A percentile compares a stretch with the other conserved stretches of the same genome.
Conservation (phyloP, 2,888 invertebrate genomes). For the Zygothrica quintamaculata region DNA sequence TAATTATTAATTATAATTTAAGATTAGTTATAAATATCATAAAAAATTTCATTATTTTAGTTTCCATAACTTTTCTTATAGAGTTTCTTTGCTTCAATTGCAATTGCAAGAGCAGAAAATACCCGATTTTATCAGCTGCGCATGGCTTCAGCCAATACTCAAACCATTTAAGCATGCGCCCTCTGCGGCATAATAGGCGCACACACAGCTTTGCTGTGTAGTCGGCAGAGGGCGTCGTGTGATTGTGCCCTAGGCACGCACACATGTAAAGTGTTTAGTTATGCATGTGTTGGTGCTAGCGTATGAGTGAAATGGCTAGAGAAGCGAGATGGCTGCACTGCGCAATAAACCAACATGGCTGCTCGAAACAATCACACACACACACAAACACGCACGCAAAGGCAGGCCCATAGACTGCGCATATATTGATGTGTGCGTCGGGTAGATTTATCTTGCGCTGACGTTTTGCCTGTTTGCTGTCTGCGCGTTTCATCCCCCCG, state of each 20-base stretch:
- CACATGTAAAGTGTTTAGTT: constrained; percentile 25
- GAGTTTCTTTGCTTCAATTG: background rate
- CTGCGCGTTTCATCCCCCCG: constrained; percentile 20
- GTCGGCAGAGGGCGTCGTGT: constrained; percentile 58
- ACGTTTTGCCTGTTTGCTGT: background rate
- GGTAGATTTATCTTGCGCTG: constrained; percentile 27
- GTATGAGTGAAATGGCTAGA: constrained; percentile 27
- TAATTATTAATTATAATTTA: too few species aligned
- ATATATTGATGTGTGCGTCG: constrained; percentile 14
- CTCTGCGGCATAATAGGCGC: constrained; percentile 33
- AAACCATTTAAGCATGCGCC: constrained; percentile 58
- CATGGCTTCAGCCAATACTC: constrained; percentile 36
- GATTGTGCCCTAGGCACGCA: constrained; percentile 31
- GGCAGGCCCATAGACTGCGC: constrained; percentile 1
- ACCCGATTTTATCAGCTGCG: constrained; percentile 10
- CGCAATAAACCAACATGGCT: constrained; percentile 52
- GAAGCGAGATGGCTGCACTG: constrained; percentile 31
- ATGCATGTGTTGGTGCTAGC: constrained; percentile 29
- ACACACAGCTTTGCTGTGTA: constrained; percentile 7
- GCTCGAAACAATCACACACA: too few species aligned
- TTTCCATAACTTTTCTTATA: too few species aligned
- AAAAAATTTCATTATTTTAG: too few species aligned
- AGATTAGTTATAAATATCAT: too few species aligned
- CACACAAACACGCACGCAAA: too few species aligned
- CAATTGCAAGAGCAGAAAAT: constrained; percentile 21